Conservation (phyloP, 2,797 vertebrate genomes). For the Threskiornis aethiopicus region DNA sequence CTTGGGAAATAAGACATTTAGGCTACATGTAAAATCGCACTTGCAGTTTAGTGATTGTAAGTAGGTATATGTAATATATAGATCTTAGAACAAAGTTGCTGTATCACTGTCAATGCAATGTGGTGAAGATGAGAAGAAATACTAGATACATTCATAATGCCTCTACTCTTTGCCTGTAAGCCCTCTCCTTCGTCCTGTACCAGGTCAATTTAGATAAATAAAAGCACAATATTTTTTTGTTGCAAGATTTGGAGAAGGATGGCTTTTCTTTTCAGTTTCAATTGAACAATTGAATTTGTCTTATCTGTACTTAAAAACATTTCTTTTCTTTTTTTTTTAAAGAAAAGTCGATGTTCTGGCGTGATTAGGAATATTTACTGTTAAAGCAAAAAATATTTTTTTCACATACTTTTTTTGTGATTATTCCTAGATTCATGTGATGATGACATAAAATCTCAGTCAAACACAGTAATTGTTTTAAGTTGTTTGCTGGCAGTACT, state of each 20-base stretch:
- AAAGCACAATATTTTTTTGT: not conserved
- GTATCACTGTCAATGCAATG: not conserved
- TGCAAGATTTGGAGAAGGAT: not conserved
- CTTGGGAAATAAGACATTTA: not conserved
- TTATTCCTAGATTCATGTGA: constrained; percentile 66
- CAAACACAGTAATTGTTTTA: not conserved
- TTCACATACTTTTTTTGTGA: not conserved
- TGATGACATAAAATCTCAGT: not conserved
- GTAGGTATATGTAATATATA: not conserved
- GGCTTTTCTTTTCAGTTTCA: not conserved
- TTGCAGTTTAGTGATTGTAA: not conserved
- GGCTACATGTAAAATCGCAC: not conserved
- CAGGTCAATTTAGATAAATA: not conserved
- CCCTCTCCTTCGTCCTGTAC: rapidly evolving
- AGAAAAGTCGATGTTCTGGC: not conserved
- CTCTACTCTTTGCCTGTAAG: not conserved
- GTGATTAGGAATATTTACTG: not conserved
- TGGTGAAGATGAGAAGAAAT: not conserved
- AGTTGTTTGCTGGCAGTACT: constrained; percentile 27
- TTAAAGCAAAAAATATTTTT: not conserved
- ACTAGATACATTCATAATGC: not conserved
- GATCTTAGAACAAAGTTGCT: not conserved
- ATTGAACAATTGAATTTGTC: not conserved
- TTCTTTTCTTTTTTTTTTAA: not conserved
- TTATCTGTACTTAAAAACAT: not conserved